Percentiles rank a stretch among this genome's conserved stretches.
These are phyloP conservation scores for Sibirionetta formosa DNA, from an alignment of 2,797 vertebrate species.

Conservation along the genomic window DNA sequence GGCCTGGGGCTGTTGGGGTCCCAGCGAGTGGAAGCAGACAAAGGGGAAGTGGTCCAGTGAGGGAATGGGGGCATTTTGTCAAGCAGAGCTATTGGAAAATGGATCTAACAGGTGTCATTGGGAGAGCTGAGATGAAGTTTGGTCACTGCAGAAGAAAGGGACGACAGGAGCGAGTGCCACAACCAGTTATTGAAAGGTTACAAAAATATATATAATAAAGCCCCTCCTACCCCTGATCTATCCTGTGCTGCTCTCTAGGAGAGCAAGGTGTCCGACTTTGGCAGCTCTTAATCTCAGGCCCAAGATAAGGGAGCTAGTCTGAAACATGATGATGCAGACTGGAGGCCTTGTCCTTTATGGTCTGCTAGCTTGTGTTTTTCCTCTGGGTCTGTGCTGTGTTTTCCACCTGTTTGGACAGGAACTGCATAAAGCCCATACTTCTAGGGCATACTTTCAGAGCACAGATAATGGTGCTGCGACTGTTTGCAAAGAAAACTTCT, in stretches of 20 bases:
- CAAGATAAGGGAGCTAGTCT: neutral
- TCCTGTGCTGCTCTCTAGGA: neutral
- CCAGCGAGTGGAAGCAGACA: neutral
- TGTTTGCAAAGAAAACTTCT: neutral
- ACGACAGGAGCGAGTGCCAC: neutral
- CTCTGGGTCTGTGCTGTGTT: neutral
- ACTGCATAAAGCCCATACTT: neutral
- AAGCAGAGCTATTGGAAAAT: neutral
- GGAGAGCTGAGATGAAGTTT: neutral
- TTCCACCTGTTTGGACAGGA: neutral
- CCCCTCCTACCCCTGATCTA: accelerated
- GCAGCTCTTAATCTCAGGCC: neutral
- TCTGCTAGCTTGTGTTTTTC: neutral
- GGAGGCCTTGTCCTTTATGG: neutral
- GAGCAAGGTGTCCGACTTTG: neutral
- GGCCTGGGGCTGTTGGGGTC: neutral
- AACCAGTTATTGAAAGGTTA: neutral
- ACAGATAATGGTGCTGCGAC: neutral
- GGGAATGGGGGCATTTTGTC: neutral
- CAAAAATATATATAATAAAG: neutral
- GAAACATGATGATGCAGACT: neutral
- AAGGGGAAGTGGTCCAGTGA: neutral
- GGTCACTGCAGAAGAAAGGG: neutral
- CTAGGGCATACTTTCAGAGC: neutral
- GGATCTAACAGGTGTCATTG: neutral